Base-by-base conservation (phyloP, 2,888 invertebrate genomes). In the Drosophila austrosaltans region DNA sequence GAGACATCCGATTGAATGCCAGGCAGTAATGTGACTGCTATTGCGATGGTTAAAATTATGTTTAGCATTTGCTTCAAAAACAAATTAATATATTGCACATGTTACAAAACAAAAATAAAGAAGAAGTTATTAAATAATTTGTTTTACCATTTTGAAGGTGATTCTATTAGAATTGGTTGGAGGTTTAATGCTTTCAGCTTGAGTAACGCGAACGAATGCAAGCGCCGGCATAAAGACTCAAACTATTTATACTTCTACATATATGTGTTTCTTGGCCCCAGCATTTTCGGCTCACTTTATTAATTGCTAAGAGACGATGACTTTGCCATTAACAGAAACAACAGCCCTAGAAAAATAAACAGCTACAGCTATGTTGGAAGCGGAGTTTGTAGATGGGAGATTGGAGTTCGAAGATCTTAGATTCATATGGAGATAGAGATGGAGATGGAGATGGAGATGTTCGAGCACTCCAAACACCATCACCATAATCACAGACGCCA, bases 281-380 rank as follows among this genome's bases (percentile, higher is more conserved):
- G 44, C 22, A 48, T 48, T 67, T 65, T 71, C 79, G 66, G 69
- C 74, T 89, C 72, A 75, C 69, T 74, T 89, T 84, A 81, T 81
- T 76, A 87, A 89, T 83, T 83, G 81, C 76, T 72, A 63, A 77
- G 61, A 66, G 70, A 76, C 66, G 71, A 61, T 70, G 74, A 53
- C 62, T 66, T 48, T 76, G 70, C 63, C 44, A 74, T 53, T 59
- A 61, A 69, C 70, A 48, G 61, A 48, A 48, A 70, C 78, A 86
- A 81, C 79, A 87, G 87, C 82, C 82, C 82, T 89, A 83, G 84
- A 83, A 84, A 83, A 83, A 88, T 76, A 82, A 81, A 77, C 75
- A 77, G 64, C 61, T 60, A 60, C 53, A 71, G 32, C 62, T 62
- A 53, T 59, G 25, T 48, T 48, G 48, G 48, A 48, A 48, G 48